Conservation (phyloP, 2,797 vertebrate genomes). For the Smutsia temminckii region DNA sequence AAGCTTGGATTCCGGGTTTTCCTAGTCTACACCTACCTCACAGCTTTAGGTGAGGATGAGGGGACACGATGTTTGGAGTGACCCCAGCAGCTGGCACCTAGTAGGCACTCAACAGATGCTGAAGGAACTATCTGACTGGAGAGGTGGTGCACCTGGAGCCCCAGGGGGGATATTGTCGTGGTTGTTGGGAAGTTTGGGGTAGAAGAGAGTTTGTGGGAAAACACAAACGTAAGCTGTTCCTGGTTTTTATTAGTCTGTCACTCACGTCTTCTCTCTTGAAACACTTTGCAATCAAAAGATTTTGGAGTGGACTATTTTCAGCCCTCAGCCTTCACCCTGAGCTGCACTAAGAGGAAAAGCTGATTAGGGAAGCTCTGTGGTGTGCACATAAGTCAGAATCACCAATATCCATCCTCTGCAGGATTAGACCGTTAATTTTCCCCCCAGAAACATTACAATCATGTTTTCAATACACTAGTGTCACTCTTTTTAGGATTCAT, state of each 20-base stretch:
- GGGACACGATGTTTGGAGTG: neutral
- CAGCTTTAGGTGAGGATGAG: neutral
- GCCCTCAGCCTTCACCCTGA: slow-evolving; percentile 72
- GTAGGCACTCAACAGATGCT: neutral
- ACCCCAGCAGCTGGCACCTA: no score
- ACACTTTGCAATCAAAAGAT: slow-evolving; percentile 84
- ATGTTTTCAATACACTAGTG: slow-evolving; percentile 57
- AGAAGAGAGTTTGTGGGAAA: slow-evolving; percentile 59
- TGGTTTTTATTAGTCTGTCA: slow-evolving; percentile 70
- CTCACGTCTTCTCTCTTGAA: slow-evolving; percentile 79
- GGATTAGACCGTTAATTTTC: slow-evolving; percentile 51
- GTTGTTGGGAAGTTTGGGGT: slow-evolving; percentile 3
- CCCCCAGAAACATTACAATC: slow-evolving; percentile 62
- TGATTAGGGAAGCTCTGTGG: slow-evolving; percentile 77
- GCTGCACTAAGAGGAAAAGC: slow-evolving; percentile 74
- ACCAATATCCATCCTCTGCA: slow-evolving; percentile 53
- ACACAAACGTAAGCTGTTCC: slow-evolving; percentile 19
- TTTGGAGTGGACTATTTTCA: slow-evolving; percentile 84
- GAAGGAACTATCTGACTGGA: neutral
- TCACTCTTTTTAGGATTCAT: slow-evolving; percentile 64
- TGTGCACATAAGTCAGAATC: slow-evolving; percentile 71
- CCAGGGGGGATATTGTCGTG: accelerated
- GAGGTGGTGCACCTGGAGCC: neutral
- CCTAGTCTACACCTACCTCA: neutral
- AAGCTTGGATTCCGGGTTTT: neutral